Conservation (phyloP, 2,888 invertebrate species). For the Rhyacophila evoluta region DNA sequence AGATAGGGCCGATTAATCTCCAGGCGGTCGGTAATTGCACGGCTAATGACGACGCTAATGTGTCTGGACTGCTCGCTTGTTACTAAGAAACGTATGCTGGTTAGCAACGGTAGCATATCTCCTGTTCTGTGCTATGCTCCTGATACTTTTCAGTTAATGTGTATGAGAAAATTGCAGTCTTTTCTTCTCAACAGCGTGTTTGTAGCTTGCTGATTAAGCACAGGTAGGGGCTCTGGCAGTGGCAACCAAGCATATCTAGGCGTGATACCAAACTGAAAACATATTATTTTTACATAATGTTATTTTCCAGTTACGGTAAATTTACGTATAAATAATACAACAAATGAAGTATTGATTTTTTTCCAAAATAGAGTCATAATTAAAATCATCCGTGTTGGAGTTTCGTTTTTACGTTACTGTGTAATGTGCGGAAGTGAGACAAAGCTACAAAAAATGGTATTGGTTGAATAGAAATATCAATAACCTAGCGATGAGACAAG, state of each 20-base stretch:
- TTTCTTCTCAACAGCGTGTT: conserved; percentile 25
- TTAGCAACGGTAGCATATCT: conserved; percentile 13
- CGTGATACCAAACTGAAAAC: no score
- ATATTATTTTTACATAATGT: no score
- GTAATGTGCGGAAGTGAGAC: no score
- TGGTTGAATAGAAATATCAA: no score
- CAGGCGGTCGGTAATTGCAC: conserved; percentile 50
- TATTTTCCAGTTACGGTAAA: no score
- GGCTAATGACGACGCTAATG: conserved; percentile 53
- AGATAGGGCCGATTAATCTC: conserved; percentile 52
- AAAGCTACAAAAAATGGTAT: no score
- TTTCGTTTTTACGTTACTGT: no score
- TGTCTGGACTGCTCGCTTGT: conserved; percentile 45
- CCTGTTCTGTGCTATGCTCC: conserved; percentile 29
- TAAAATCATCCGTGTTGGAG: no score
- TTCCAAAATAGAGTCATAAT: no score
- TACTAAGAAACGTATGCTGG: neutral
- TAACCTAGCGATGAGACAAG: no score
- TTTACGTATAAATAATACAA: no score
- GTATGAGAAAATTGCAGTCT: conserved; percentile 44
- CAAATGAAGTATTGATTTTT: no score
- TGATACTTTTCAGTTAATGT: conserved; percentile 43
- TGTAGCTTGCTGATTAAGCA: conserved; percentile 1
- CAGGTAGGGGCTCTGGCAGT: conserved; percentile 17
- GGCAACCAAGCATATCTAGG: neutral